Base-by-base conservation (phyloP, 2,113 vertebrate species). In the Mus musculus region DNA sequence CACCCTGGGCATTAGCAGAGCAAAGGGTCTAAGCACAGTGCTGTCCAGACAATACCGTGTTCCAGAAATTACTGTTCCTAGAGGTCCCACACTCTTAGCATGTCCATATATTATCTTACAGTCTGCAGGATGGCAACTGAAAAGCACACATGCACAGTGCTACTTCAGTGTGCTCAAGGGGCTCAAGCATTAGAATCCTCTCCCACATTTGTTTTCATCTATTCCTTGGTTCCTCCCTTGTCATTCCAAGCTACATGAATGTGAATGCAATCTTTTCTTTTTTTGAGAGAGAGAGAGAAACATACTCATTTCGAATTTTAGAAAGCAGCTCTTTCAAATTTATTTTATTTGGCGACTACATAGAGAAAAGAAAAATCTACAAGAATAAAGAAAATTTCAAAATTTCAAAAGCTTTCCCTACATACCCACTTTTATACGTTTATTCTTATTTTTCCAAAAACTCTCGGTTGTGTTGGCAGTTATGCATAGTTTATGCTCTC, bases 401-500 rank as follows among this genome's bases (percentile, higher is more conserved):
- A 89, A n/a, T 87, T 95, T 94, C 42, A 1, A 46, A 49, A 72
- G 3, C 24, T 36, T 94, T 28, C 30, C 36, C 1, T 52, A 6
- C 14, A 72, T 10, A n/a, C 0, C 20, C 86, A 56, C 24, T 90
- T 91, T 52, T 33, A 91, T 59, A 30, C 28, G 65, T 52, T 86
- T 89, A 7, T 93, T 56, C 36, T 85, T 54, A 85, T 87, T 93
- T 96, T 95, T 84, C 42, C 22, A 90, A 67, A 24, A 88, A 59
- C 67, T 69, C 87, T 88, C 54, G 9, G n/a, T 87, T 71, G 46
- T 89, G 36, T 94, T 95, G 73, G 24, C 33, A 84, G 39, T 12
- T 89, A 46, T 33, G 5, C 46, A 12, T 84, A 28, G 24, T 63
- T 92, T 5, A 33, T 26, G n/a, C 33, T 69, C 7, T 94, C 69